Base-by-base conservation (phyloP, 2,888 invertebrate genomes). In the Xestia rhomboidea region DNA sequence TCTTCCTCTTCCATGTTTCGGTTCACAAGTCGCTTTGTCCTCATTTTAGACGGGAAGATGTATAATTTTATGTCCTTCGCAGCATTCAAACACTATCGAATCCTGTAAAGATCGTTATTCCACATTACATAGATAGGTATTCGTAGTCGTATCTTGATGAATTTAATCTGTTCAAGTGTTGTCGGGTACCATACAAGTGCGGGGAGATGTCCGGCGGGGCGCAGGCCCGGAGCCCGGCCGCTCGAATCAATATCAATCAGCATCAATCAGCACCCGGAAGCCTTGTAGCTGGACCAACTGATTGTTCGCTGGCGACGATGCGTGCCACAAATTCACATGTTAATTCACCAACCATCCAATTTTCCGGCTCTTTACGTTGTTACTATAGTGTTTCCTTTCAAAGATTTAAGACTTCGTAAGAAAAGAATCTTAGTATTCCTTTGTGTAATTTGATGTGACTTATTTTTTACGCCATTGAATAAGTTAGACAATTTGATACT, bases 201-300 rank as follows among this genome's bases (percentile, higher is more conserved):
- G 87, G 78, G 81, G 84, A 87, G 82, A 86, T 77, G 86, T 83
- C 86, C 85, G 85, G 85, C 89, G 86, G 89, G 90, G 86, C 73
- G 75, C 85, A 66, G 75, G 77, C 76, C 83, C 73, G 44, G 68
- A 72, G 77, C 76, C 81, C 76, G 49, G 70, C 73, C 70, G 92
- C 90, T 91, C 90, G 90, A 95, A 93, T 94, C 94, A 93, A 93
- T 93, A 93, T 91, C 94, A 96, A 96, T 96, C 95, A 94, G 90
- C 86, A 82, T 91, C 94, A 95, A 95, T 96, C 95, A 94, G 90
- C 89, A 92, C 93, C 93, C 95, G 94, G 96, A 96, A 96, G 94
- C 96, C 96, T 89, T 95, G 93, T 90, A 91, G 91, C 90, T 92
- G 89, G 88, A 82, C 86, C 89, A 90, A 89, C 91, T 95, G 94